Conservation (phyloP, 2,113 vertebrate genomes). For the Nanger granti region DNA sequence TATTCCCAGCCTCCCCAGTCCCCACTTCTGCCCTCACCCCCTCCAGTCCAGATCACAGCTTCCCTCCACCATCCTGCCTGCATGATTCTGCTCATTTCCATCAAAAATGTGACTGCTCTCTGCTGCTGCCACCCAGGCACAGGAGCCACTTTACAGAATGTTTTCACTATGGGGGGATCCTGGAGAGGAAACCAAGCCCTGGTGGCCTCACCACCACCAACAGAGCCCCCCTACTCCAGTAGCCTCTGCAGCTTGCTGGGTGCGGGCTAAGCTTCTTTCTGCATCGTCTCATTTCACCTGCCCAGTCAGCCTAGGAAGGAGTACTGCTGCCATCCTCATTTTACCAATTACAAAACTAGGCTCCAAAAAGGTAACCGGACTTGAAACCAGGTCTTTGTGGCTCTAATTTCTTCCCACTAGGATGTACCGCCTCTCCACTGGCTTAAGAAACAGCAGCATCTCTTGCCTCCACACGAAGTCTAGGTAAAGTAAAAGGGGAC, state of each 20-base stretch:
- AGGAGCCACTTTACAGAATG: neutral
- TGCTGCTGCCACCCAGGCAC: neutral
- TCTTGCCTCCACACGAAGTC: neutral
- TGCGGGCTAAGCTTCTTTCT: rapidly evolving
- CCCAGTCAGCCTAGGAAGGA: neutral
- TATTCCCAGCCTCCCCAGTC: neutral
- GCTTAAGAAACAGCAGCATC: neutral
- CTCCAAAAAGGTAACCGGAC: neutral
- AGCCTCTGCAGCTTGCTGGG: rapidly evolving
- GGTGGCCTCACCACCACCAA: neutral
- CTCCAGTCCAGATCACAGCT: neutral
- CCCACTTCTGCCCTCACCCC: neutral
- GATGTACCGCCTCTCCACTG: neutral
- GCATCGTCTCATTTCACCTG: neutral
- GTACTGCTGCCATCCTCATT: neutral
- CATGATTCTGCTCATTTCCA: neutral
- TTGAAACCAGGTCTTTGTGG: neutral
- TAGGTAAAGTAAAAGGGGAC: neutral
- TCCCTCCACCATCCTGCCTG: neutral
- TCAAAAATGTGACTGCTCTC: neutral
- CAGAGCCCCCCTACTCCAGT: neutral
- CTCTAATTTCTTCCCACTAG: neutral
- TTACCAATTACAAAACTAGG: neutral
- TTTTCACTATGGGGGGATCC: neutral
- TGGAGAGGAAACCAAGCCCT: neutral